Evolutionary conservation across 2,113 vertebrate genomes (phyloP).

Genomic region (Coreoperca whiteheadi): DNA sequence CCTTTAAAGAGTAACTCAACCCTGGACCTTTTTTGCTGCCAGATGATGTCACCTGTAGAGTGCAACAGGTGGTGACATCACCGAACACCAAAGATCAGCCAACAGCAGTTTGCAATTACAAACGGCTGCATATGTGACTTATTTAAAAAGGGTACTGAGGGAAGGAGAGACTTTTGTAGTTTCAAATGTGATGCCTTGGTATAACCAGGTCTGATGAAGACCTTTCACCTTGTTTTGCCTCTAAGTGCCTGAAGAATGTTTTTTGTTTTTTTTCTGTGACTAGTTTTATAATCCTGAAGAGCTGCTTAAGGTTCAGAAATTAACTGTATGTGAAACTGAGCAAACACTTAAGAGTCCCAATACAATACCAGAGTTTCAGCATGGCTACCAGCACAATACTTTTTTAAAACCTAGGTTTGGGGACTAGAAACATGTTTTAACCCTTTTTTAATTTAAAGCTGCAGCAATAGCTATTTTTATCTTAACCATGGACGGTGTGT

Average conservation of each 20-base stretch:
- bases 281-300: too few relatives aligned
- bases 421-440: too few relatives aligned
- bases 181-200: not conserved
- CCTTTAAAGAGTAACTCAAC: slow-evolving; percentile 28
- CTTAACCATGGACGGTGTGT: too few relatives aligned
- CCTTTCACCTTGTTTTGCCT: not conserved
- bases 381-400: too few relatives aligned
- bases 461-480: too few relatives aligned
- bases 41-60: not conserved
- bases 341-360: not conserved
- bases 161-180: not conserved
- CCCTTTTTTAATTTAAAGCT: too few relatives aligned
- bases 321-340: not conserved
- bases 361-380: too few relatives aligned
- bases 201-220: not conserved
- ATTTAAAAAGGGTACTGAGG: not conserved
- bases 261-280: not conserved
- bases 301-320: too few relatives aligned
- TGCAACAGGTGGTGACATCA: slow-evolving; percentile 16
- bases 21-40: not conserved
- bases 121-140: not conserved
- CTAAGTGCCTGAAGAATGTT: not conserved
- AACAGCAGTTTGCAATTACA: not conserved
- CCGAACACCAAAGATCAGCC: not conserved
- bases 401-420: not conserved